A percentile compares a stretch with the other conserved stretches of the same genome.
phyloP scores from a whole-genome alignment of 2,113 vertebrate species.

The Clarias magur region DNA sequence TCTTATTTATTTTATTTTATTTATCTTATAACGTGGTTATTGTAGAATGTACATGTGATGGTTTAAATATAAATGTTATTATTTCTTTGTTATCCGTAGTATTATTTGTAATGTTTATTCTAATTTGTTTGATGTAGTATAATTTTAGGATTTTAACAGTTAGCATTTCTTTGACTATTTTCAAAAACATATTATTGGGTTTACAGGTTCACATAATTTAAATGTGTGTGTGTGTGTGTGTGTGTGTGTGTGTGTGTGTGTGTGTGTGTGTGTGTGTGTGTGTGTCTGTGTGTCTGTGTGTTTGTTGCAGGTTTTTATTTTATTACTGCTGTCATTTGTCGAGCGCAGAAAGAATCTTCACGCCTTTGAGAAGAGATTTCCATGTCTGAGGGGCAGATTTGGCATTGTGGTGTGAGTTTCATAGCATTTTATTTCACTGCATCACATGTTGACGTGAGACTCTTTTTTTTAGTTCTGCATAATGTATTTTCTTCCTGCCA shows the following conservation, averaged over 20 bases:
- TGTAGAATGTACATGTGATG: background rate
- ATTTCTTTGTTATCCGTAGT: background rate
- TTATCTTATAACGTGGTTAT: too few species aligned
- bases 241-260: background rate
- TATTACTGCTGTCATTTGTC: constrained; percentile 60
- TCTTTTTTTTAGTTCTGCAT: too few species aligned
- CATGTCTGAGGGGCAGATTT: constrained; percentile 72
- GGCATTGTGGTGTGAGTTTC: constrained; percentile 82
- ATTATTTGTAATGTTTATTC: too few species aligned
- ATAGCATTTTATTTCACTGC: background rate
- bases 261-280: background rate
- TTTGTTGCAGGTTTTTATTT: constrained; percentile 71
- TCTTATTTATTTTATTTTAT: background rate
- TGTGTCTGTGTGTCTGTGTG: background rate
- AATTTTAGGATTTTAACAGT: background rate
- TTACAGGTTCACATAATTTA: background rate
- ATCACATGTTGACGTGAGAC: background rate
- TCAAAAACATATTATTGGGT: background rate
- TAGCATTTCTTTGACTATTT: background rate
- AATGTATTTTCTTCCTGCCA: too few species aligned
- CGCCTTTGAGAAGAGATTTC: constrained; percentile 66
- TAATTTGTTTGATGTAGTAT: too few species aligned
- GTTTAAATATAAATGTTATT: background rate
- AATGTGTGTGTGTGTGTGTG: background rate
- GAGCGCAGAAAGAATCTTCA: constrained; percentile 68